Evolutionary conservation across 2,797 vertebrate genomes (phyloP).

Genomic region (Zonotrichia albicollis): DNA sequence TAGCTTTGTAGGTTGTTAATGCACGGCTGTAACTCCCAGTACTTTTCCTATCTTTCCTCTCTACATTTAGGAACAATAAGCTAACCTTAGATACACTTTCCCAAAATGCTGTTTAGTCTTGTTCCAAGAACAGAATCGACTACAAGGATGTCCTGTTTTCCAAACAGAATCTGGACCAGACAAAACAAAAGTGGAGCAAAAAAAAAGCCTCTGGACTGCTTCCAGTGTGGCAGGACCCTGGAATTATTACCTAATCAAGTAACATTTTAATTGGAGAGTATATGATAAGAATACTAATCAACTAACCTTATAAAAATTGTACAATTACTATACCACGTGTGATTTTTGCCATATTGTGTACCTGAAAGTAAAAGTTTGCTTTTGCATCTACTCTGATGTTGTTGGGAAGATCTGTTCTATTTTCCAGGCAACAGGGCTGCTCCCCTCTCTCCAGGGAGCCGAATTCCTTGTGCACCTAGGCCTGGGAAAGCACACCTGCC

Average conservation of each 20-base stretch:
- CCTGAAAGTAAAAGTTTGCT: not conserved
- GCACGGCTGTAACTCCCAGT: not conserved
- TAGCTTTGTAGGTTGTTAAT: not conserved
- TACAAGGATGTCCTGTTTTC: not conserved
- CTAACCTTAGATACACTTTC: not conserved
- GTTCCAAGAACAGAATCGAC: not conserved
- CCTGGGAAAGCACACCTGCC: not conserved
- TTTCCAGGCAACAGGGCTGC: not conserved
- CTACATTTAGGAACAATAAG: not conserved
- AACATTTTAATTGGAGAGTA: not conserved
- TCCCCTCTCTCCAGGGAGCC: not conserved
- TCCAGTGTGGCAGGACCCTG: not conserved
- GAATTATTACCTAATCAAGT: not conserved
- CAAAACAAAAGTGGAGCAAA: not conserved
- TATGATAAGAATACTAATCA: accelerated
- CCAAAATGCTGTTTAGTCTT: not conserved
- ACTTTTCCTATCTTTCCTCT: not conserved
- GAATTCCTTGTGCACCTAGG: not conserved
- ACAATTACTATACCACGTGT: not conserved
- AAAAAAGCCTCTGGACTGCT: not conserved
- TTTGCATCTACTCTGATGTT: not conserved
- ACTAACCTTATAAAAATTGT: not conserved
- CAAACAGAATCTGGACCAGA: not conserved
- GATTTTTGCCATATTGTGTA: not conserved
- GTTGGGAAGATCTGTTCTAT: not conserved